These are phyloP conservation scores for Hassar affinis DNA, from an alignment of 2,113 vertebrate species.

Conservation along the genomic window DNA sequence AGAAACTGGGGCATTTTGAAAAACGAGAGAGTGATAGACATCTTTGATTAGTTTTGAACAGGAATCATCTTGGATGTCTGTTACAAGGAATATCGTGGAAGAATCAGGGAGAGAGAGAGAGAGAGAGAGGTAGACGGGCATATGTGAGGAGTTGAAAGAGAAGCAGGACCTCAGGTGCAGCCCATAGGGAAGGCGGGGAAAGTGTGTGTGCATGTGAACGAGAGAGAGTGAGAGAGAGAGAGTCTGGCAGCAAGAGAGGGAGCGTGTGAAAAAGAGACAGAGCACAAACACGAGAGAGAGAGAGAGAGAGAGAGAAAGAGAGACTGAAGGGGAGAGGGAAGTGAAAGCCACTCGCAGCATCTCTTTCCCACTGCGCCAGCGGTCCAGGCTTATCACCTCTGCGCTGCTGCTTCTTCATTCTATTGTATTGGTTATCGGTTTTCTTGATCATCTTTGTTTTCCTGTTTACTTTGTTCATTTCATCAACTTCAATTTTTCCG, in stretches of 20 bases:
- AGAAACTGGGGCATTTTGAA: constrained; percentile 21
- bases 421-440: not conserved
- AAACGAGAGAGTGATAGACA: constrained; percentile 7
- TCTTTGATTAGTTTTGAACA: constrained; percentile 75
- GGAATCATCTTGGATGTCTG: constrained; percentile 65
- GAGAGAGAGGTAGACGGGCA: constrained; percentile 58
- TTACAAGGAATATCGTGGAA: constrained; percentile 48
- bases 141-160: constrained; percentile 62
- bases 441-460: not conserved
- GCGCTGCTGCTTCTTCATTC: not conserved
- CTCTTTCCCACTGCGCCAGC: constrained; percentile 53
- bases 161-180: constrained; percentile 81
- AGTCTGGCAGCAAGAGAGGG: constrained; percentile 56
- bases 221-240: constrained; percentile 51
- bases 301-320: constrained; percentile 68
- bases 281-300: constrained; percentile 63
- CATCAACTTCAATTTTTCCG: constrained; percentile 12
- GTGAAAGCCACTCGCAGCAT: constrained; percentile 57
- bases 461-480: not conserved
- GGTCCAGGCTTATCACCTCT: constrained; percentile 37
- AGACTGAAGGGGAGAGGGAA: constrained; percentile 53
- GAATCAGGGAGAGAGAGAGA: constrained; percentile 44
- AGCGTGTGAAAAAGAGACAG: constrained; percentile 69
- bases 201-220: constrained; percentile 48
- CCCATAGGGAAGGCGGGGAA: constrained; percentile 62